A percentile compares a stretch with the other conserved stretches of the same genome.
phyloP scores from a whole-genome alignment of 2,113 vertebrate genomes.

The Lasiurus cinereus region DNA sequence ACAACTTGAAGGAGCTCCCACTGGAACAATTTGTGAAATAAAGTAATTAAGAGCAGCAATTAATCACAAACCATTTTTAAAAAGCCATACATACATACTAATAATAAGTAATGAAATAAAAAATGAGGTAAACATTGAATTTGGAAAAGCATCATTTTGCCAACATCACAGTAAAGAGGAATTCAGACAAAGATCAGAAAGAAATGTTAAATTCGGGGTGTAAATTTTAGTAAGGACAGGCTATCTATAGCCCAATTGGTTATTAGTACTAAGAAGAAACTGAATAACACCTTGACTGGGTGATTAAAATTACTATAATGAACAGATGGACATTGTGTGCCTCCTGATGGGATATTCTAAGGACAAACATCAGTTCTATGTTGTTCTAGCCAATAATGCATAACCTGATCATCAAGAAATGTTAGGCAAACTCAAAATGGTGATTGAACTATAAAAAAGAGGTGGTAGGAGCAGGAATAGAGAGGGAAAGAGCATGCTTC shows the following conservation, averaged over 20 bases:
- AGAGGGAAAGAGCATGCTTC: not conserved
- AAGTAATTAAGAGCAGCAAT: not conserved
- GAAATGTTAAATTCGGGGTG: not conserved
- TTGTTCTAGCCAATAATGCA: not conserved
- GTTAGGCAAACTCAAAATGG: not conserved
- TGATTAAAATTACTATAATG: not conserved
- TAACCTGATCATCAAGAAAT: not conserved
- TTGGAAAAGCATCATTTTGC: not conserved
- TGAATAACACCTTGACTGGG: not conserved
- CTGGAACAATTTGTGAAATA: not conserved
- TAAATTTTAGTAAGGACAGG: not conserved
- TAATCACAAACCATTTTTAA: not conserved
- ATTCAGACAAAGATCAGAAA: not conserved
- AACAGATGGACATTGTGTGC: not conserved
- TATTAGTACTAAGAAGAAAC: not conserved
- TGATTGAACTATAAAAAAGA: not conserved
- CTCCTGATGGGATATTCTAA: not conserved
- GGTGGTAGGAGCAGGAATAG: too few species aligned
- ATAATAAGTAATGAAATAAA: slow-evolving; percentile 3
- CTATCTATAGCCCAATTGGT: not conserved
- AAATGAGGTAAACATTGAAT: not conserved
- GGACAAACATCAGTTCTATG: not conserved
- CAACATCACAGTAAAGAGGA: not conserved
- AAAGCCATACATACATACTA: not conserved
- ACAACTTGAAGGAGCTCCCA: not conserved